phyloP scores from a whole-genome alignment of 2,888 invertebrate genomes.

The Chrysolina americana region DNA sequence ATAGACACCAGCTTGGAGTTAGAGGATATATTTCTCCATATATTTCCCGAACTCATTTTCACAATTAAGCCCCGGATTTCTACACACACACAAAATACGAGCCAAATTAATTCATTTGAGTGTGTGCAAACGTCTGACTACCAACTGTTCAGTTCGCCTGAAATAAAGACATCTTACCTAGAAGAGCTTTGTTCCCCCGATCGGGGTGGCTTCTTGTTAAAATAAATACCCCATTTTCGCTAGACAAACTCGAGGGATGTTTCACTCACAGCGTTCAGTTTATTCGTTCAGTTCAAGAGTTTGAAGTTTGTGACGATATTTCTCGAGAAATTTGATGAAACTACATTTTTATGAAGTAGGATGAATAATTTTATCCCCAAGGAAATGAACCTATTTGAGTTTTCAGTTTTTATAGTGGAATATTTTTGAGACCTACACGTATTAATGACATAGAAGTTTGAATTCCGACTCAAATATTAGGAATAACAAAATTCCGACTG shows the following conservation, averaged over 20 bases:
- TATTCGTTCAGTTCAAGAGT: constrained; percentile 41
- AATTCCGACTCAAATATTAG: too few species aligned
- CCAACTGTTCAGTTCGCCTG: constrained; percentile 11
- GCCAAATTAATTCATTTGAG: constrained; percentile 22
- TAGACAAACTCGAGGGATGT: constrained; percentile 40
- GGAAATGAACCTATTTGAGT: background rate
- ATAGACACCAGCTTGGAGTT: background rate
- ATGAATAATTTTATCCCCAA: background rate
- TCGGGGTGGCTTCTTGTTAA: constrained; percentile 28
- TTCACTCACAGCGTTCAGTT: constrained; percentile 34
- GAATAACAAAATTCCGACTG: too few species aligned
- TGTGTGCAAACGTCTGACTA: constrained; percentile 23
- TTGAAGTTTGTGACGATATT: constrained; percentile 29
- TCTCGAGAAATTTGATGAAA: background rate
- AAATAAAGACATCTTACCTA: constrained; percentile 14
- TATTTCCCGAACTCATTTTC: constrained; percentile 15
- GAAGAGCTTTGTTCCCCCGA: constrained; percentile 10
- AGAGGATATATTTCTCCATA: constrained; percentile 13
- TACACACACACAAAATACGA: constrained; percentile 20
- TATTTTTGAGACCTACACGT: background rate
- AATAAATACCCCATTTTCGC: constrained; percentile 38
- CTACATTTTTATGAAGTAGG: background rate
- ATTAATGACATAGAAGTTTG: too few species aligned
- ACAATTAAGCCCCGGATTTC: constrained; percentile 18
- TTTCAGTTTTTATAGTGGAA: background rate